Evolutionary conservation across 2,113 vertebrate species (phyloP), one percentile per base, ranked within the genome.

Genomic region (Gallinago media): DNA sequence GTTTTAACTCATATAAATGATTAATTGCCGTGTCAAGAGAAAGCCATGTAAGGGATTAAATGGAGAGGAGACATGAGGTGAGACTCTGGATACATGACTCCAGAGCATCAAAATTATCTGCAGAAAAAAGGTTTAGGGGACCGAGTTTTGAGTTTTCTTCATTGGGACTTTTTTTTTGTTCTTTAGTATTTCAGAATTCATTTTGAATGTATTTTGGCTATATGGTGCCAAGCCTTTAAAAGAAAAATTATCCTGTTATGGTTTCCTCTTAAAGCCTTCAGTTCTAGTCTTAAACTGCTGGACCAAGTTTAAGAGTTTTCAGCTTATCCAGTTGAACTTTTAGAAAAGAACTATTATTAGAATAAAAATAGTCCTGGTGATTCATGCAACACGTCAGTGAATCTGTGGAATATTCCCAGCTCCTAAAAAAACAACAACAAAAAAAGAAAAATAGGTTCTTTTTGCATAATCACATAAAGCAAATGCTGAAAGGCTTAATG

Each of bases 41-140:
- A 88, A 83, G 42, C 9, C 31, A 34, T 62, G 12, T 34, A 92
- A 89, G 72, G 54, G 25, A 67, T 96, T 97, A 95, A 96, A 88
- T 26, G 12, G 7, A 80, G 42, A 80, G 26, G 20, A 59, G 22
- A 10, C 10, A 21, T 31, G 20, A 75, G 22, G 31, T 75, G 26
- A 83, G 6, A 31, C 16, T 62, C 27, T 55, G 8, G 15, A 19
- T 76, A 44, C 15, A 17, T 67, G 49, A 77, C 49, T 27, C 22
- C 44, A 68, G 17, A 49, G 20, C 10, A 82, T 21, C 4, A 32
- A 75, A 79, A 67, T 74, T 54, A 76, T 67, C 38, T 62, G 15
- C 61, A 93, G 52, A 63, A 58, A 73, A 91, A 91, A 79, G 5
- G 17, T 49, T 70, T 80, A 11, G 42, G 29, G 6, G 21, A 31